phyloP scores from a whole-genome alignment of 2,113 vertebrate genomes.

The Dromiciops gliroides region DNA sequence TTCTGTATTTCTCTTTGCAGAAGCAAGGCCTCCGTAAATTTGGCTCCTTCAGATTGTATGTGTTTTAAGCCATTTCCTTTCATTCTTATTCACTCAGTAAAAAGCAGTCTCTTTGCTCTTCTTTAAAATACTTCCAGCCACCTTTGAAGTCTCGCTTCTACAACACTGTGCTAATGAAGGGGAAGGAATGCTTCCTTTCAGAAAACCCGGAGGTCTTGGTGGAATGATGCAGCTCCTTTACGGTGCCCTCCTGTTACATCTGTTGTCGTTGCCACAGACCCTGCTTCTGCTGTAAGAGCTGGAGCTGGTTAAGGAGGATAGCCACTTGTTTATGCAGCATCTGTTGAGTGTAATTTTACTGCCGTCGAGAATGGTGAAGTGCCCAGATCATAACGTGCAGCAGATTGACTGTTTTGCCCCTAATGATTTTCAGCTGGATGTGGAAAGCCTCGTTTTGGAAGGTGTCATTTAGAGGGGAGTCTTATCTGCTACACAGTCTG shows the following conservation, averaged over 20 bases:
- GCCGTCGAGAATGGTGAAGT: neutral
- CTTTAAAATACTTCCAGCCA: neutral
- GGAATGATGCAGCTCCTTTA: neutral
- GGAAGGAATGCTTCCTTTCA: neutral
- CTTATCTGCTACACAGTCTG: neutral
- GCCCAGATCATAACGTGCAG: neutral
- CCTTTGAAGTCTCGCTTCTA: slow-evolving; percentile 27
- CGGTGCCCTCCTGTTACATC: neutral
- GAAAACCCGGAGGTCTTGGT: neutral
- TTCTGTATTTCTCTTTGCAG: neutral
- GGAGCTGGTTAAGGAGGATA: neutral
- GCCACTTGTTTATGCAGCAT: neutral
- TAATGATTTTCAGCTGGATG: rapidly evolving
- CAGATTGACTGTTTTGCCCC: neutral
- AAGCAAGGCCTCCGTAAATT: neutral
- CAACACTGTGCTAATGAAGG: slow-evolving; percentile 4
- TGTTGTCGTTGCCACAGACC: neutral
- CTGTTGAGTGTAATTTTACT: neutral
- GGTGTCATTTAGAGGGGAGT: rapidly evolving
- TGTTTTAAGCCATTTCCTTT: neutral
- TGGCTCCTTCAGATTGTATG: neutral
- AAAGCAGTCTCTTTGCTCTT: neutral
- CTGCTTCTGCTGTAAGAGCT: rapidly evolving
- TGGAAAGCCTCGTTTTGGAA: neutral
- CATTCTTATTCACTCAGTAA: neutral